phyloP scores from a whole-genome alignment of 2,797 vertebrate genomes.

The Crocodylus rhombifer region DNA sequence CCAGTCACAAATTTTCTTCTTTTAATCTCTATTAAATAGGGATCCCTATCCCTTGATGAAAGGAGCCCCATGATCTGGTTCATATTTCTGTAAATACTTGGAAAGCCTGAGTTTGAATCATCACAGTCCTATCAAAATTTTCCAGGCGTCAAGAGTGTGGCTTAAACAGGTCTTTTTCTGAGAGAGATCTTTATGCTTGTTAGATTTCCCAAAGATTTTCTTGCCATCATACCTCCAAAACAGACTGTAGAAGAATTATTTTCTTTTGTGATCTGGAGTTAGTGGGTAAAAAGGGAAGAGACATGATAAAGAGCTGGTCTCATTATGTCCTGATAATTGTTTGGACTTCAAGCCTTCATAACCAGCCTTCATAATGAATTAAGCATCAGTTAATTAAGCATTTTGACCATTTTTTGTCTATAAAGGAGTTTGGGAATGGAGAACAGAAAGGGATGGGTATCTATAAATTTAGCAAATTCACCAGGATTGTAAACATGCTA shows the following conservation, averaged over 20 bases:
- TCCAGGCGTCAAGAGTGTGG: accelerated
- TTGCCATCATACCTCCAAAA: no score
- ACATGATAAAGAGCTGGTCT: background rate
- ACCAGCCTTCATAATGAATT: background rate
- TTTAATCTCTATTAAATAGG: background rate
- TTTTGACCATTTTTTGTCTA: background rate
- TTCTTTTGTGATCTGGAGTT: background rate
- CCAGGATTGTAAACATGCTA: no score
- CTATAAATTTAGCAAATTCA: accelerated
- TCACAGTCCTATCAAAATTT: accelerated
- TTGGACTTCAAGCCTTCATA: background rate
- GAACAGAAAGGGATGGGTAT: accelerated
- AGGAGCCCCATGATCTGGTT: background rate
- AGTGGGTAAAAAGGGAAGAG: background rate
- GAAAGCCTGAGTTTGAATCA: background rate
- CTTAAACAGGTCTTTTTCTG: accelerated
- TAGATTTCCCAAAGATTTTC: background rate
- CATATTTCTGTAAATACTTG: accelerated
- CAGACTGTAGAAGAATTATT: background rate
- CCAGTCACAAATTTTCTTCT: accelerated
- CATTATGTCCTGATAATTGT: background rate
- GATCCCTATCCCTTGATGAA: background rate
- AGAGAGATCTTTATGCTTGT: background rate
- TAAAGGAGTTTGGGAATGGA: accelerated
- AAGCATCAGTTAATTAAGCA: accelerated